phyloP scores from a whole-genome alignment of 2,888 invertebrate species.

The Ormia ochracea region DNA sequence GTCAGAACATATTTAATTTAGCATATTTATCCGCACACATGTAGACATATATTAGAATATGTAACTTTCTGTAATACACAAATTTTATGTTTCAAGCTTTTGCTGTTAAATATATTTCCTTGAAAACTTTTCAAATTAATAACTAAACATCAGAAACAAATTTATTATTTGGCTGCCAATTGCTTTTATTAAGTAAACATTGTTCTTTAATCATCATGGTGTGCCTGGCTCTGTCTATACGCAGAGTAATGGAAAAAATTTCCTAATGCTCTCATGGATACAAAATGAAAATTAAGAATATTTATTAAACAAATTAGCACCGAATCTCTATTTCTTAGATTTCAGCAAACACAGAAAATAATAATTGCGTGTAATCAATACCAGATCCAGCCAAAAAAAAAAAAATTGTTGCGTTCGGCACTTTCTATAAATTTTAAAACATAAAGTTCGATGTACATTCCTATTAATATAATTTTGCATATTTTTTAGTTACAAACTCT shows the following conservation, averaged over 20 bases:
- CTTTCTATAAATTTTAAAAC: no score
- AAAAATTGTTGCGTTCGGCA: no score
- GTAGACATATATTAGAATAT: no score
- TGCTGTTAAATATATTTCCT: no score
- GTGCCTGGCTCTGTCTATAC: not conserved
- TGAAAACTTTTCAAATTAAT: no score
- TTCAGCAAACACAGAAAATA: not conserved
- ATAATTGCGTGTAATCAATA: not conserved
- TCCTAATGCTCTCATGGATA: slow-evolving; percentile 13
- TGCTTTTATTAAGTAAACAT: not conserved
- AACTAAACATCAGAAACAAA: not conserved
- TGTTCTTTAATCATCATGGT: not conserved
- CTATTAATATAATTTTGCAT: no score
- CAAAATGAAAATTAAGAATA: slow-evolving; percentile 19
- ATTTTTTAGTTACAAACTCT: no score
- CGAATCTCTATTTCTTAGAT: slow-evolving; percentile 21
- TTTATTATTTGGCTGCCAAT: not conserved
- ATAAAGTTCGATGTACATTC: no score
- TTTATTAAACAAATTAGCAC: slow-evolving; percentile 47
- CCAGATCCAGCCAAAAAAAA: not conserved
- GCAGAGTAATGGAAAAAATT: not conserved
- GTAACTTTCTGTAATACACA: no score
- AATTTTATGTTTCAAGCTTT: no score
- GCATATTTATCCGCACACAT: no score
- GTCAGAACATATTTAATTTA: no score